Evolutionary conservation across 2,113 vertebrate genomes (phyloP), one percentile per base, ranked within the genome.

Genomic region (Solenodon paradoxus): DNA sequence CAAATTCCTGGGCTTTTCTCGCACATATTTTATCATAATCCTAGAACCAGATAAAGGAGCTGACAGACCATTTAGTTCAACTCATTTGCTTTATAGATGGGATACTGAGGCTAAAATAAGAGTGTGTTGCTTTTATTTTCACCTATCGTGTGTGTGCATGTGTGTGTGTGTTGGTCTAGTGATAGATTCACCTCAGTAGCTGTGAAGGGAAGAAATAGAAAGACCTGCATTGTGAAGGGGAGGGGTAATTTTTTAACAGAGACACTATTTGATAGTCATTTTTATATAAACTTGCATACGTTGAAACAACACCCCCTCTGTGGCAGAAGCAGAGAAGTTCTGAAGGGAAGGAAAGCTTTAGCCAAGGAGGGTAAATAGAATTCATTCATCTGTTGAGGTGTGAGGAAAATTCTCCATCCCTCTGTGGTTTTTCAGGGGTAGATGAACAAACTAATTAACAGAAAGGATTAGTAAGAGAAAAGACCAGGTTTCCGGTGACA

Each of bases 261-360:
- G 59, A 69, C 24, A 89, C 28, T 63, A 7, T 80, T 71, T 75
- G 83, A 88, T 88, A 92, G 91, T 97, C 49, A 16, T 95, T 98
- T 97, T 95, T 38, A 57, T 55, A 80, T 92, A 93, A 93, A 95
- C 84, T 74, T 20, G 49, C 68, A 49, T 78, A 93, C 40, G 92
- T 13, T 57, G 80, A 85, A 74, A 87, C 72, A 69, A 16, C 94
- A 93, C 51, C 45, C 32, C 9, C 38, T 96, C 81, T 97, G 66
- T 94, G 32, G 20, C 69, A 82, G n/a, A 90, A 95, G 22, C 24
- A 94, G 49, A 92, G 87, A 61, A 9, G 22, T 61, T 61, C 59
- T 28, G 3, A 28, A 10, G 22, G 22, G 59, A 28, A 61, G 20
- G 30, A 26, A 28, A 10, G 59, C 9, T 28, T 61, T 61, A 78